Conservation (phyloP, 2,797 vertebrate genomes). For the Peromyscus attwateri region DNA sequence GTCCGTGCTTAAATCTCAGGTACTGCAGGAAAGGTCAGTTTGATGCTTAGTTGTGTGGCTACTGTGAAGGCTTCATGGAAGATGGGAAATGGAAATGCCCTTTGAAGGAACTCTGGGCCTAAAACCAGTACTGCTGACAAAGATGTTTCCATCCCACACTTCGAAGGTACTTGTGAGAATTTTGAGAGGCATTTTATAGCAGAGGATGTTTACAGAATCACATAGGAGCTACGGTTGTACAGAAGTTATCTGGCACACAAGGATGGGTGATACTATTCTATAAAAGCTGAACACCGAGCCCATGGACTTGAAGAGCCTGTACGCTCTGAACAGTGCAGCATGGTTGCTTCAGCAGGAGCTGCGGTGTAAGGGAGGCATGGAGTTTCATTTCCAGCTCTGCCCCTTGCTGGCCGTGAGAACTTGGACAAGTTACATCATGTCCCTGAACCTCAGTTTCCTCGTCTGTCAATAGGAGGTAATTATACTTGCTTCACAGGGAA, state of each 20-base stretch:
- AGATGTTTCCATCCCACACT: neutral
- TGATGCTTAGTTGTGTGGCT: neutral
- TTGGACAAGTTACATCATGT: conserved; percentile 29
- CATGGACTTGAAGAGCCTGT: neutral
- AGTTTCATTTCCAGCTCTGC: neutral
- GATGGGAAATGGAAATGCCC: neutral
- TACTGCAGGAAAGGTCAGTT: neutral
- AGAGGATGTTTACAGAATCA: neutral
- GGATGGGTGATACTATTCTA: neutral
- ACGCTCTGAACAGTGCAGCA: accelerated
- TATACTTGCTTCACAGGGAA: neutral
- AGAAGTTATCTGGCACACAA: neutral
- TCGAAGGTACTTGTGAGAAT: neutral
- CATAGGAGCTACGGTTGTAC: neutral
- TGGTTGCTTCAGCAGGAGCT: accelerated
- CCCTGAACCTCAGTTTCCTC: conserved; percentile 39
- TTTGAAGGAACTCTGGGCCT: neutral
- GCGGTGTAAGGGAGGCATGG: neutral
- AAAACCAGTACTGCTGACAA: neutral
- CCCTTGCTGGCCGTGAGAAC: conserved; percentile 10
- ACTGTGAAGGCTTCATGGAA: neutral
- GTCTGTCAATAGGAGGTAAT: conserved; percentile 49
- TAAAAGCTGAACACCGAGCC: neutral
- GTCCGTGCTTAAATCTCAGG: conserved; percentile 25
- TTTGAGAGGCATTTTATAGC: neutral